Evolutionary conservation across 2,113 vertebrate species (phyloP).

Genomic region (Austrofundulus limnaeus): DNA sequence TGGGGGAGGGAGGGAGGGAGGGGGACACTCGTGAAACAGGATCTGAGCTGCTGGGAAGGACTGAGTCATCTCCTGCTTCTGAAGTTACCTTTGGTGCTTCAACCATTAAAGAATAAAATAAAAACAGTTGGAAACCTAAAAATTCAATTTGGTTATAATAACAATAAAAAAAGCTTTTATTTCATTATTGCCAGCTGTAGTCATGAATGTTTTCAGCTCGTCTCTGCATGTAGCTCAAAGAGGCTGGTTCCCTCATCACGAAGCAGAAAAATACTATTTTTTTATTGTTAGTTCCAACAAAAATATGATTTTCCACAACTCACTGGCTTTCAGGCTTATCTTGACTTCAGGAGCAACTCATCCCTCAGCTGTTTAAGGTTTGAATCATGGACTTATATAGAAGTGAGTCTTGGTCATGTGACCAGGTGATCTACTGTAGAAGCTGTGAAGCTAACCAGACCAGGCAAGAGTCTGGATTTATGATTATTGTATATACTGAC

Average conservation of each 20-base stretch:
- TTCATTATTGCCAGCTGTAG: too few species aligned
- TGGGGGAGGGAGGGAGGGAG: conserved; percentile 18
- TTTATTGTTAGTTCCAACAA: background rate
- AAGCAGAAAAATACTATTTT: background rate
- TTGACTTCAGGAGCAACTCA: conserved; percentile 17
- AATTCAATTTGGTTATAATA: background rate
- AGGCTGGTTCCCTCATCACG: background rate
- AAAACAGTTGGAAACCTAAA: background rate
- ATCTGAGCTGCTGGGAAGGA: conserved; percentile 4
- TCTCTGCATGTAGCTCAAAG: background rate
- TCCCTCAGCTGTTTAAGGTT: conserved; percentile 9
- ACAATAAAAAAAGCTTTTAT: background rate
- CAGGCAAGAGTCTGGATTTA: too few species aligned
- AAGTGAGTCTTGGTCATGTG: too few species aligned
- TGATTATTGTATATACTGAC: too few species aligned
- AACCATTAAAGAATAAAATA: background rate
- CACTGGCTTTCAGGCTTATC: conserved; percentile 6
- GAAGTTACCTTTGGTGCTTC: background rate
- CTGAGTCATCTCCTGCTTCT: background rate
- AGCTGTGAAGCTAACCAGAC: too few species aligned
- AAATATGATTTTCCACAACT: background rate
- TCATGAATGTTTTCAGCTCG: background rate
- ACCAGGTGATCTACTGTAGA: too few species aligned
- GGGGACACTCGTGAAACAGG: background rate
- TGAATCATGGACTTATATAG: too few species aligned